phyloP scores from a whole-genome alignment of 2,113 vertebrate species.

The Seriola quinqueradiata region DNA sequence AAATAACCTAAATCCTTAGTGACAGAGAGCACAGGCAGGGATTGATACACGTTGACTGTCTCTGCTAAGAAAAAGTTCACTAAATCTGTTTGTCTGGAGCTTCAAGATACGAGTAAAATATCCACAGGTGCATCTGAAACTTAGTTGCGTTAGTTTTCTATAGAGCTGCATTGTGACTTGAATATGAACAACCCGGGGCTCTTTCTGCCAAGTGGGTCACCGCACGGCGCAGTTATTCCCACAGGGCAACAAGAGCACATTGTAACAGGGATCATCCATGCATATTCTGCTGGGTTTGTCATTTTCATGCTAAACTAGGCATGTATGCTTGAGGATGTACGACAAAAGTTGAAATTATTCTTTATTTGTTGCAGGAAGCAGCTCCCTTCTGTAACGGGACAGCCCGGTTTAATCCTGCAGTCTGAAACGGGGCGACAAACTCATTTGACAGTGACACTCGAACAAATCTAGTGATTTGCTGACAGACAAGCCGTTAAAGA shows the following conservation, averaged over 20 bases:
- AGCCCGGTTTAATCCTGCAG: constrained; percentile 40
- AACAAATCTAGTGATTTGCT: not conserved
- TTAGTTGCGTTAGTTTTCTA: constrained; percentile 20
- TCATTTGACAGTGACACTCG: constrained; percentile 10
- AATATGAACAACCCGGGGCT: constrained; percentile 74
- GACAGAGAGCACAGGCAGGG: not conserved
- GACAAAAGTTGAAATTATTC: not conserved
- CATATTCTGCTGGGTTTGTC: not conserved
- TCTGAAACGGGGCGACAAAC: constrained; percentile 20
- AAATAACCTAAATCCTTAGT: not conserved
- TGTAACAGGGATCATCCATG: constrained; percentile 40
- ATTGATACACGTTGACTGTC: too few relatives aligned
- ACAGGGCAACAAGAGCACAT: constrained; percentile 59
- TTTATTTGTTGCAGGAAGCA: constrained; percentile 4
- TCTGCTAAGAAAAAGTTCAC: not conserved
- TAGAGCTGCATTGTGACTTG: constrained; percentile 68
- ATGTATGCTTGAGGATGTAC: not conserved
- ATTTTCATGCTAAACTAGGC: not conserved
- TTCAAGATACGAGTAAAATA: not conserved
- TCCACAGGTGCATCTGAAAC: constrained; percentile 36
- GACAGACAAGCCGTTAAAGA: not conserved
- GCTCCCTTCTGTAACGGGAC: constrained; percentile 34
- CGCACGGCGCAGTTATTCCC: constrained; percentile 55
- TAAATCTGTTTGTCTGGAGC: not conserved
- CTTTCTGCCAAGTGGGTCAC: constrained; percentile 80